These are phyloP conservation scores for Caenorhabditis sp. DNA, from an alignment of 2,888 invertebrate genomes.

Conservation along the genomic window DNA sequence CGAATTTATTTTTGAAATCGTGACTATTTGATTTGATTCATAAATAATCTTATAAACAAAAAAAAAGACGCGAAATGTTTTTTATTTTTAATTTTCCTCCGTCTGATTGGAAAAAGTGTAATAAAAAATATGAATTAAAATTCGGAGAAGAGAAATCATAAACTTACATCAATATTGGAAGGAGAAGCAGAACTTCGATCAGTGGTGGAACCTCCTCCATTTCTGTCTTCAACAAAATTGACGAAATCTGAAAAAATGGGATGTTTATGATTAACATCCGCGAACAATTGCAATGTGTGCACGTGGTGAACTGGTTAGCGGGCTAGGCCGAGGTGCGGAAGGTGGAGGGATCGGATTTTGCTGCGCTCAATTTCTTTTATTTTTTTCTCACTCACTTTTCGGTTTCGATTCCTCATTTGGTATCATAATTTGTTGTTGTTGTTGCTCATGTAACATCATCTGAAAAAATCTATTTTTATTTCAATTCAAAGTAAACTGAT, in stretches of 20 bases:
- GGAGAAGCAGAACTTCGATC: conserved; percentile 23
- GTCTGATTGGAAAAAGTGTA: not conserved
- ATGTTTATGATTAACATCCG: not conserved
- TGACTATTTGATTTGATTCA: too few species aligned
- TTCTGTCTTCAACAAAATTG: conserved; percentile 8
- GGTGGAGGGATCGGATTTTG: too few species aligned
- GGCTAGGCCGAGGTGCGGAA: too few species aligned
- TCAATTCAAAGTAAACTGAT: too few species aligned
- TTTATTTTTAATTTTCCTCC: too few species aligned
- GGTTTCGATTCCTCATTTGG: not conserved
- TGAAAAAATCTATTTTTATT: not conserved
- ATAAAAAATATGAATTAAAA: conserved; percentile 4
- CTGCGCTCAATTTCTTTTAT: too few species aligned
- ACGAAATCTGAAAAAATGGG: not conserved
- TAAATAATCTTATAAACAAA: too few species aligned
- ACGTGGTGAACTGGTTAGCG: too few species aligned
- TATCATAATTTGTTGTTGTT: not conserved
- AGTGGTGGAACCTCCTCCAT: not conserved
- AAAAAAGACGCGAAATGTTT: too few species aligned
- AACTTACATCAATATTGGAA: conserved; percentile 21
- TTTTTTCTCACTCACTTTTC: not conserved
- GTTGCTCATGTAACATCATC: conserved; percentile 4
- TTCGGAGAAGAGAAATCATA: not conserved
- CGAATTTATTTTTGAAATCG: too few species aligned
- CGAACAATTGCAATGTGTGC: too few species aligned